Conservation (phyloP, 2,888 invertebrate genomes). For the Germaria angustata region DNA sequence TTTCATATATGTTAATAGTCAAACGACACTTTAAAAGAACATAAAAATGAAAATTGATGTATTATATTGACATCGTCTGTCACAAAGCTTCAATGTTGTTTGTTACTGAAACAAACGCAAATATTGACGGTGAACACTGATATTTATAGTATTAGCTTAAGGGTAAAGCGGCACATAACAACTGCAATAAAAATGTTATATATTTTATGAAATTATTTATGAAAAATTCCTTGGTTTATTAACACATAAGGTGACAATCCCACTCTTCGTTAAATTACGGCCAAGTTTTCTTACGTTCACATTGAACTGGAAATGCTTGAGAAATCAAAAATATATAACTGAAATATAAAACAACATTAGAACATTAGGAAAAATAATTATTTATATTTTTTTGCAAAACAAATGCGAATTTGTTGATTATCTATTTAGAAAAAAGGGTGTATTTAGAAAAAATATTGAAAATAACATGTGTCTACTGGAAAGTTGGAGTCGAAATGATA, state of each 20-base stretch:
- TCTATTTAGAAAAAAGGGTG: conserved; percentile 32
- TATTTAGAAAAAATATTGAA: not conserved
- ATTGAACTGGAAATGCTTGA: conserved; percentile 38
- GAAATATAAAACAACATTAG: not conserved
- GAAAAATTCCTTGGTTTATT: not conserved
- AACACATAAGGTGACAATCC: not conserved
- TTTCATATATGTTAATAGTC: too few relatives aligned
- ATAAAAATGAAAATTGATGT: too few relatives aligned
- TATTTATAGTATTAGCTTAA: too few relatives aligned
- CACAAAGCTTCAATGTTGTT: too few relatives aligned
- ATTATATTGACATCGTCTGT: too few relatives aligned
- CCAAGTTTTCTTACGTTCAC: not conserved
- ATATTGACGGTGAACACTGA: too few relatives aligned
- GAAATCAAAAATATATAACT: conserved; percentile 33
- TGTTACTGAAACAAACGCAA: too few relatives aligned
- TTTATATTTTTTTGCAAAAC: not conserved
- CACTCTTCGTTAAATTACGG: not conserved
- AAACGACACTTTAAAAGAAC: too few relatives aligned
- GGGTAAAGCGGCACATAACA: not conserved
- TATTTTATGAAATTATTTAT: conserved; percentile 1
- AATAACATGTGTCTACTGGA: conserved; percentile 7
- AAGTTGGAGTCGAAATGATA: not conserved
- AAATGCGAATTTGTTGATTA: conserved; percentile 62
- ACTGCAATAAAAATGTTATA: not conserved
- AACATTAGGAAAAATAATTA: not conserved